Evolutionary conservation across 2,888 invertebrate species (phyloP).

Genomic region (Xestia ashworthii): DNA sequence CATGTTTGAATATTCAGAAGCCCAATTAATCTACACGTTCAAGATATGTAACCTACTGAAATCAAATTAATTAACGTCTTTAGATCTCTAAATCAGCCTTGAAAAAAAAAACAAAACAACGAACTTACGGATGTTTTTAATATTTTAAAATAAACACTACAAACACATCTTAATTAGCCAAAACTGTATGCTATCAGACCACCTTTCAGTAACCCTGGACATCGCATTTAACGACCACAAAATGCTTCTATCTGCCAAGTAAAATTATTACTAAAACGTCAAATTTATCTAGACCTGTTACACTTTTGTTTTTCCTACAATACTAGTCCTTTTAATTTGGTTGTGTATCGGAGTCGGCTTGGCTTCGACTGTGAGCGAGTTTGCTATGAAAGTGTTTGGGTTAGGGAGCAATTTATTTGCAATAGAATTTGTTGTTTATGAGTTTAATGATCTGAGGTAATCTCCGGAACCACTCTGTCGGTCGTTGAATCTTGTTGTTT

Average conservation of each 20-base stretch:
- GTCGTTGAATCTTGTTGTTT: conserved; percentile 5
- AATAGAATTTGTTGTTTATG: conserved; percentile 26
- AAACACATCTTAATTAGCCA: conserved; percentile 52
- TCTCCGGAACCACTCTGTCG: conserved; percentile 11
- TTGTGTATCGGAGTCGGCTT: conserved; percentile 10
- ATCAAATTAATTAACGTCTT: background rate
- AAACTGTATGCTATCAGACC: conserved; percentile 58
- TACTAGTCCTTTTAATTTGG: conserved; percentile 46
- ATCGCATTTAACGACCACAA: conserved; percentile 64
- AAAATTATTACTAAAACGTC: conserved; percentile 63
- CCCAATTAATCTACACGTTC: background rate
- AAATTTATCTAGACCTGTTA: conserved; percentile 43
- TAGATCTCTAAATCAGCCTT: background rate
- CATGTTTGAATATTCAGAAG: background rate
- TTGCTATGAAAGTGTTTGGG: conserved; percentile 15
- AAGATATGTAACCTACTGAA: background rate
- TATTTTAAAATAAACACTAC: background rate
- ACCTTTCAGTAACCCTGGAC: conserved; percentile 57
- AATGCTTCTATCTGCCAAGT: conserved; percentile 66
- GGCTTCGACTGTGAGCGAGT: conserved; percentile 35
- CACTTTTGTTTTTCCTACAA: conserved; percentile 38
- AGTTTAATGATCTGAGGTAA: conserved; percentile 17
- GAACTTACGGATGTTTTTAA: too few species aligned
- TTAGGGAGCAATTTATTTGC: conserved; percentile 23
- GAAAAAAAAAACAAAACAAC: background rate